Base-by-base conservation (phyloP, 2,113 vertebrate genomes). In the Stercorarius parasiticus region DNA sequence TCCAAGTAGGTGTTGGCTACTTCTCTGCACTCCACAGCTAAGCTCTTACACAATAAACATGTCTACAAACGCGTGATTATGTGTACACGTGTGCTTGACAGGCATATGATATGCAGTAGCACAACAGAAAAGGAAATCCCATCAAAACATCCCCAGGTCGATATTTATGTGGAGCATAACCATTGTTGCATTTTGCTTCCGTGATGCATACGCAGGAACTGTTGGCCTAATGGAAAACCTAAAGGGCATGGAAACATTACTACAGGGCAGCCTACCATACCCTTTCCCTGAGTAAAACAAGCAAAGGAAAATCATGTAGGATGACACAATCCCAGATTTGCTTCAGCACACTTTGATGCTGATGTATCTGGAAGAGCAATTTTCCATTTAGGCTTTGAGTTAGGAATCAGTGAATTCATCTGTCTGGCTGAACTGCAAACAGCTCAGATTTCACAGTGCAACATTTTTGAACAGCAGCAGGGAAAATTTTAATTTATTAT, bases 361-460 rank as follows among this genome's bases (percentile, higher is more conserved):
- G 56, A 84, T 91, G 38, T n/a, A n/a, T 73, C 87, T 95, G 84
- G 85, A 97, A 90, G 32, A 82, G 36, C 23, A 90, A 94, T n/a
- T 94, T 97, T 92, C 87, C 67, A 3, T 67, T 96, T 58, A 80
- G 56, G 72, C 59, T 95, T 62, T 16, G 14, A 80, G 82, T 85
- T 90, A 97, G 81, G 93, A 97, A 94, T 93, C 78, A 61, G 61
- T 93, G 84, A 95, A 95, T 92, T 93, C 92, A 88, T 93, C 82
- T 78, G 22, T 58, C 74, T 97, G 94, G 67, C 66, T 93, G 69
- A 94, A 92, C 69, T 89, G 80, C 82, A 80, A 95, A 82, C 64
- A 81, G 85, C 80, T 97, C 92, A 77, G 5, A 93, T 95, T 97
- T 95, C 96, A 97, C 64, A 88, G 65, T 40, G 81, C 40, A 95